These are phyloP conservation scores for Brachionus rubens DNA, from an alignment of 1,140 invertebrate species.

Conservation along the genomic window DNA sequence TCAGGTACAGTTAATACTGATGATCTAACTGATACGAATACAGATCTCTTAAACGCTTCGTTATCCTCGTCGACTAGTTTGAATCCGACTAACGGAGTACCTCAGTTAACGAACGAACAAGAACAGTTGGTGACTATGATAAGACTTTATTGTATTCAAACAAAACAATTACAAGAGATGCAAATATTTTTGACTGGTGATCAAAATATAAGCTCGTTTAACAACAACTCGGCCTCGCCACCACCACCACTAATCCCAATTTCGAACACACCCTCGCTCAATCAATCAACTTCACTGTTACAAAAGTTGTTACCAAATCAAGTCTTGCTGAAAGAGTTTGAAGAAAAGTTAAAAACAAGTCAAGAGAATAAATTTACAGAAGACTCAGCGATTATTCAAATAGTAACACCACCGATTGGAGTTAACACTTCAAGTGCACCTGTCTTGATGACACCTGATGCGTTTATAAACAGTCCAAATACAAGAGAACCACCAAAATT, in stretches of 20 bases:
- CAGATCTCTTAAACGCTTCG: conserved; percentile 13
- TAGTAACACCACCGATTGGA: conserved; percentile 14
- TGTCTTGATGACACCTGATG: conserved; percentile 77
- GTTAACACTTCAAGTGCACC: conserved; percentile 37
- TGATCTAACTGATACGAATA: neutral
- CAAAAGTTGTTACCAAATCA: conserved; percentile 23
- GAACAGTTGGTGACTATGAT: conserved; percentile 25
- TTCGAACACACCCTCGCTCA: neutral
- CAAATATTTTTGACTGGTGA: conserved; percentile 38
- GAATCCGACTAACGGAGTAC: neutral
- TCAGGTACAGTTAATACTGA: neutral
- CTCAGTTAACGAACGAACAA: conserved; percentile 23
- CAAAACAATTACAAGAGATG: conserved; percentile 44
- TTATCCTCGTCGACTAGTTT: conserved; percentile 27
- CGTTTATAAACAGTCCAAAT: conserved; percentile 65
- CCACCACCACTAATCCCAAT: neutral
- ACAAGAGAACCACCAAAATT: conserved; percentile 47
- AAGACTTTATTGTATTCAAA: conserved; percentile 42
- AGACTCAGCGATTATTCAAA: conserved; percentile 38
- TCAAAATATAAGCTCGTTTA: neutral
- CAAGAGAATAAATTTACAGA: conserved; percentile 10
- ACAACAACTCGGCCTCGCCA: neutral
- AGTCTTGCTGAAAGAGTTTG: neutral
- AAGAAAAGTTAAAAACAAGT: neutral
- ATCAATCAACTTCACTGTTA: neutral